These are phyloP conservation scores for Drosophila austrosaltans DNA, from an alignment of 2,888 invertebrate genomes.

Conservation along the genomic window DNA sequence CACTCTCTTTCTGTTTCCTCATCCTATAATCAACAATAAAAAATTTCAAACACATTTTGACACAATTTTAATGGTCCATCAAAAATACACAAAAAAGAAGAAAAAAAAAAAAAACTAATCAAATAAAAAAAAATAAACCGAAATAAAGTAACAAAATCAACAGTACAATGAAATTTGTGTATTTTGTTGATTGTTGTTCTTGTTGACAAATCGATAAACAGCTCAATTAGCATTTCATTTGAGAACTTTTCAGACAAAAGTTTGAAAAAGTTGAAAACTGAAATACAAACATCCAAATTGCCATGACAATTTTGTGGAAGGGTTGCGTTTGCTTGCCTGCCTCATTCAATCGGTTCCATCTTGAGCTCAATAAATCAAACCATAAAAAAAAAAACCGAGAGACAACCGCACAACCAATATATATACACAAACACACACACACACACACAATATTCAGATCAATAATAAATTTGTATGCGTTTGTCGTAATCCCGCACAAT, in stretches of 20 bases:
- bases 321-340: neutral
- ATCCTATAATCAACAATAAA: constrained; percentile 66
- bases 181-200: constrained; percentile 51
- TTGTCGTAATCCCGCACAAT: constrained; percentile 43
- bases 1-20: constrained; percentile 29
- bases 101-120: constrained; percentile 1
- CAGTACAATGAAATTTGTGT: constrained; percentile 25
- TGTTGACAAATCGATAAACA: constrained; percentile 79
- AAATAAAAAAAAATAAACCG: neutral
- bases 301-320: constrained; percentile 43
- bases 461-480: constrained; percentile 74
- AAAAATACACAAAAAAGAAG: constrained; percentile 47
- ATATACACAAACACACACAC: constrained; percentile 16
- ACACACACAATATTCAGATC: constrained; percentile 54
- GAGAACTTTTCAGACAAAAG: constrained; percentile 6
- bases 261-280: constrained; percentile 4
- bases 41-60: constrained; percentile 76
- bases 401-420: constrained; percentile 19
- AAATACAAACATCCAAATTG: constrained; percentile 18
- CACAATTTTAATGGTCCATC: constrained; percentile 81
- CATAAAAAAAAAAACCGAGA: constrained; percentile 53
- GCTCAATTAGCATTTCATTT: constrained; percentile 76
- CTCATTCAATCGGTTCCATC: constrained; percentile 5
- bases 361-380: constrained; percentile 67
- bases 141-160: constrained; percentile 2